Evolutionary conservation across 2,888 invertebrate genomes (phyloP), one percentile per base, ranked within the genome.

Genomic region (Noctua comes): DNA sequence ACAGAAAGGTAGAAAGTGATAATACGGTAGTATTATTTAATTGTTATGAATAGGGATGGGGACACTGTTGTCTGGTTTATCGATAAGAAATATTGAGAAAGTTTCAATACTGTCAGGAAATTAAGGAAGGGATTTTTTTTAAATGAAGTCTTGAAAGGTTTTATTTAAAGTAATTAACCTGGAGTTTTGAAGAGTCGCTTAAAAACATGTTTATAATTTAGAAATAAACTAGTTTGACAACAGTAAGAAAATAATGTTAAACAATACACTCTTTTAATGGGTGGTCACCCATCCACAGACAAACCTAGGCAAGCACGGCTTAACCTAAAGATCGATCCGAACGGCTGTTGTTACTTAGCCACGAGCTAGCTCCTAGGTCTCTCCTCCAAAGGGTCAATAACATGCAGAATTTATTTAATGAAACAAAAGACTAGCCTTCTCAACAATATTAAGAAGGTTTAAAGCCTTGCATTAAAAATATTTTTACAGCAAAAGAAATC

Each of bases 21-120:
- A 80, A 83, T 88, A 74, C 70, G n/a, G 48, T 40, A 57, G 87
- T 64, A 75, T 85, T 80, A 88, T 84, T 83, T 88, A 83, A 86
- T 87, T 74, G 75, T 76, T 80, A 72, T 79, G 16, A 78, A 40
- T 86, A 89, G 82, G 2, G 88, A 13, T 83, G 85, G 31, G 59
- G 74, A 54, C 5, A 40, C 1, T 43, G 0, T 31, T 57, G 48
- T 65, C 46, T 2, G 16, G 18, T 4, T 59, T 83, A 74, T 88
- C 88, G 88, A 88, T 76, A 75, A 73, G 62, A 11, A 36, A 36
- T 43, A 1, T 21, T 10, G 24, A 36, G 27, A 18, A 31, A 31
- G 31, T 31, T 62, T 18, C 18, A 31, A 31, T 3, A 40, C 21
- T n/a, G 1, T 16, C 10, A 16, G 13, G 8, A 62, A 62, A 59